Conservation (phyloP, 2,113 vertebrate genomes). For the Apteryx mantelli region DNA sequence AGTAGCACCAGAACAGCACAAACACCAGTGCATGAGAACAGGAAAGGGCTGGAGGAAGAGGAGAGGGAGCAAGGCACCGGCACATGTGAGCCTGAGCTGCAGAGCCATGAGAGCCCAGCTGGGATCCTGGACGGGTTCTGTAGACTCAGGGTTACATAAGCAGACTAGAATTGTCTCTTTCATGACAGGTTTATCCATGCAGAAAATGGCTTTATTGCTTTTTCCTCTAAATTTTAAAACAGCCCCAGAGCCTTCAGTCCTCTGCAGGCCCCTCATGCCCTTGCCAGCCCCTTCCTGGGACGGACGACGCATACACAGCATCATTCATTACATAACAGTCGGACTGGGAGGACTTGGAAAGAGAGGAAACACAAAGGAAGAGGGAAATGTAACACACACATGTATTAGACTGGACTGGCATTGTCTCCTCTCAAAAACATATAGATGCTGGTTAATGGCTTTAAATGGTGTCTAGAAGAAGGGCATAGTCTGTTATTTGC, state of each 20-base stretch:
- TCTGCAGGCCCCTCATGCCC: fast-evolving
- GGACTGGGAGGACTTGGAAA: not conserved
- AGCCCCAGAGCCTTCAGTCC: not conserved
- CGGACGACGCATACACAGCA: not conserved
- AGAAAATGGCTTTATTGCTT: slow-evolving; percentile 44
- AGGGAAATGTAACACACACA: not conserved
- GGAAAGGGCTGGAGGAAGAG: not conserved
- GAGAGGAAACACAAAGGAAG: not conserved
- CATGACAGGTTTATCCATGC: not conserved
- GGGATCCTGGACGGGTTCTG: not conserved
- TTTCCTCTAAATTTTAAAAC: slow-evolving; percentile 42
- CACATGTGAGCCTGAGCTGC: not conserved
- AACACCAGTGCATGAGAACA: not conserved
- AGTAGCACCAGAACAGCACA: not conserved
- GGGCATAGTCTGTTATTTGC: not conserved
- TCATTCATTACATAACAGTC: not conserved
- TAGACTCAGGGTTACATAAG: slow-evolving; percentile 29
- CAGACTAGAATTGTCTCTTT: not conserved
- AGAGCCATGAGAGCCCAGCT: fast-evolving
- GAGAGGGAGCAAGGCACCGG: not conserved
- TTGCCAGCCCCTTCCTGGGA: not conserved
- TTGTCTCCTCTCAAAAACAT: not conserved
- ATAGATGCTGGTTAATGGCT: fast-evolving
- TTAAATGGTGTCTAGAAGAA: not conserved
- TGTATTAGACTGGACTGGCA: fast-evolving